phyloP scores from a whole-genome alignment of 2,113 vertebrate species.

The Gymnobelideus leadbeateri region DNA sequence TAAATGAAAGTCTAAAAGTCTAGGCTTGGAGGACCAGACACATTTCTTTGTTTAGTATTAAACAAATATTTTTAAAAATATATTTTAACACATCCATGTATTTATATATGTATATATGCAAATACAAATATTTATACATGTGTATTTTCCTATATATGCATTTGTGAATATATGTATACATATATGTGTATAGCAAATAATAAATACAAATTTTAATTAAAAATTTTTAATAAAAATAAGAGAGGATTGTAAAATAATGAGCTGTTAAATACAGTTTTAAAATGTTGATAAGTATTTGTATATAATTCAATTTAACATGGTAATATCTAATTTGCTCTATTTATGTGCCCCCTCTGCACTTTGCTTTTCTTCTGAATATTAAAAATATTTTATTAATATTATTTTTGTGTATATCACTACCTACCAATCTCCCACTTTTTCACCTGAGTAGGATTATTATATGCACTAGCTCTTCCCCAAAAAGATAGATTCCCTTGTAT shows the following conservation, averaged over 20 bases:
- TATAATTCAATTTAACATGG: not conserved
- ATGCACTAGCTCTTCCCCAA: not conserved
- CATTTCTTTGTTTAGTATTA: not conserved
- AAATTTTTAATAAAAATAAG: not conserved
- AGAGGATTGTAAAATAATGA: not conserved
- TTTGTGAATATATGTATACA: not conserved
- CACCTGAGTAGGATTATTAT: not conserved
- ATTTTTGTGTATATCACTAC: not conserved
- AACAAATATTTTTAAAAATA: not conserved
- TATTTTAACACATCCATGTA: not conserved
- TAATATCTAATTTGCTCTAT: not conserved
- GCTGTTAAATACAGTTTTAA: not conserved
- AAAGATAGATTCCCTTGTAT: conserved; percentile 32
- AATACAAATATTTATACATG: not conserved
- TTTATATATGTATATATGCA: not conserved
- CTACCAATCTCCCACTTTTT: not conserved
- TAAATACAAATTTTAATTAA: too few relatives aligned
- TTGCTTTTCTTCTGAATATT: not conserved
- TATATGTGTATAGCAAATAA: not conserved
- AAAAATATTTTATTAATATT: not conserved
- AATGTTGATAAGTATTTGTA: not conserved
- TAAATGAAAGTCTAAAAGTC: conserved; percentile 36
- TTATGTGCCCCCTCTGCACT: not conserved
- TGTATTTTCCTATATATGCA: not conserved
- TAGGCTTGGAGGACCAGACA: not conserved